Base-by-base conservation (phyloP, 2,113 vertebrate genomes). In the Hippocampus guttulatus region DNA sequence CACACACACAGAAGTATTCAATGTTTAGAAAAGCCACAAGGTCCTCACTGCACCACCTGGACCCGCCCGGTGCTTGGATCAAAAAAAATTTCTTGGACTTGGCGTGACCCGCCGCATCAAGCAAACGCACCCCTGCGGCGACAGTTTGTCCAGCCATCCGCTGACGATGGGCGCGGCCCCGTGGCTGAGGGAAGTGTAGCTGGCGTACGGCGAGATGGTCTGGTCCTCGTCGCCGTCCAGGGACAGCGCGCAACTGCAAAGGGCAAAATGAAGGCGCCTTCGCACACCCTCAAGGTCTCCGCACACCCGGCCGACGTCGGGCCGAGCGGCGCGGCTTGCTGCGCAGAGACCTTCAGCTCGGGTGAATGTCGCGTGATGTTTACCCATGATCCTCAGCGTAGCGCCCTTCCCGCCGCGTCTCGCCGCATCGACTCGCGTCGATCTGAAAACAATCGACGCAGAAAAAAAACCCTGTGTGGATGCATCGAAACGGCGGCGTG, bases 81-180 rank as follows among this genome's bases (percentile, higher is more conserved):
- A 5, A 57, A 57, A 57, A 23, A 2, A 5, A 11, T 27, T 3
- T 58, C 23, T 33, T 20, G 25, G 23, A 30, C 49, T 11, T 15
- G 49, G 18, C 18, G 27, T 18, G 21, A 41, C 11, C 67, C 23
- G 67, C 7, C 15, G 20, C 23, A 5, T 20, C 10, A 66, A 51
- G 30, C 9, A 69, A 69, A 69, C 68, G 16, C 90, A 98, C 96
- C 97, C 97, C 76, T 99, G 97, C 4, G 96, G 96, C 3, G 96
- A 98, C n/a, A 98, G 93, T 83, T 99, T 99, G 89, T 99, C 97
- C 82, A 98, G 89, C 96, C 97, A 99, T 75, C 95, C 92, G 0
- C 92, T 93, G 79, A 98, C 93, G 85, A 98, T 84, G 67, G 94
- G 92, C 5, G 86, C 82, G 0, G 92, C 90, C 40, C 83, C 92